Evolutionary conservation across 2,113 vertebrate species (phyloP).

Genomic region (Callorhinus ursinus): DNA sequence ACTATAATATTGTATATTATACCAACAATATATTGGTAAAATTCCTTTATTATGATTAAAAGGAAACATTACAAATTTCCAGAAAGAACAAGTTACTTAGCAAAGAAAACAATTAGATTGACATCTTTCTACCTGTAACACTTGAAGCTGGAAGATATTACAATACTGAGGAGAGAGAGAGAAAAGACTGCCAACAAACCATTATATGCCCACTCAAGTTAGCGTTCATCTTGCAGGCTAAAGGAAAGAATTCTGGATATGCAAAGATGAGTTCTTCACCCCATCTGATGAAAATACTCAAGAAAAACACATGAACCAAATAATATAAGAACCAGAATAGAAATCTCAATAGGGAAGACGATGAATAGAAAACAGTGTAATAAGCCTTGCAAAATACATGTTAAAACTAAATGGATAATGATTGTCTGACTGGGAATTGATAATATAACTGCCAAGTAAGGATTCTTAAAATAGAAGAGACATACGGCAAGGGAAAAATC

Average conservation of each 20-base stretch:
- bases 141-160: not conserved
- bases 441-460: slow-evolving; percentile 12
- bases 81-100: not conserved
- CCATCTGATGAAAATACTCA: not conserved
- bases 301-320: slow-evolving; percentile 10
- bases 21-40: slow-evolving; percentile 14
- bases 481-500: slow-evolving; percentile 36
- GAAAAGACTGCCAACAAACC: not conserved
- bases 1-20: no score
- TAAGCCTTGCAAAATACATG: not conserved
- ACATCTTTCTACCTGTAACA: not conserved
- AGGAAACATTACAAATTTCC: slow-evolving; percentile 6
- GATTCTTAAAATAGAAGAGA: slow-evolving; percentile 60
- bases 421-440: not conserved
- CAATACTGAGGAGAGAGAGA: not conserved
- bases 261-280: not conserved
- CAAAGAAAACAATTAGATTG: slow-evolving; percentile 35
- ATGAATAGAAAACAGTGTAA: not conserved
- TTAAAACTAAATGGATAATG: slow-evolving; percentile 45
- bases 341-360: slow-evolving; percentile 7
- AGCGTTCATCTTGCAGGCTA: not conserved
- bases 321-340: slow-evolving; percentile 8
- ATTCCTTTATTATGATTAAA: not conserved
- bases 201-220: not conserved
- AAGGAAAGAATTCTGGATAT: not conserved